Evolutionary conservation across 2,888 invertebrate genomes (phyloP).

Genomic region (Mesopsocus fuscifrons): DNA sequence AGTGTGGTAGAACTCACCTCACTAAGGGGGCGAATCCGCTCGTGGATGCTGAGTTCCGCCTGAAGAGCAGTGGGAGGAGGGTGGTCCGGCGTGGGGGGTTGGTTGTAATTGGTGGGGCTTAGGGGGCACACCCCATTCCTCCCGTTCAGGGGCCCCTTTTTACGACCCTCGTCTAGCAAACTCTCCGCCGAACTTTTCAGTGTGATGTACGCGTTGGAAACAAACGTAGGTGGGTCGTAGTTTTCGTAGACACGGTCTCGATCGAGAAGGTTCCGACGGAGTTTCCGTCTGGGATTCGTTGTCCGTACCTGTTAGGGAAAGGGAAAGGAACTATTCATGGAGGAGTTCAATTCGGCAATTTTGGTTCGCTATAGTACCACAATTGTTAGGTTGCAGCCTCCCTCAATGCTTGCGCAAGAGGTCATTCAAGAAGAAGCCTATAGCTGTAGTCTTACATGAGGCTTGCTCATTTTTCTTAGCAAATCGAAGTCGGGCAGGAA

Average conservation of each 20-base stretch:
- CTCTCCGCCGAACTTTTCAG: slow-evolving; percentile 39
- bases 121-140: slow-evolving; percentile 33
- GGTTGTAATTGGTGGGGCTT: slow-evolving; percentile 76
- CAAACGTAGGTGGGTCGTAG: slow-evolving; percentile 33
- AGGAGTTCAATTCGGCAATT: no score
- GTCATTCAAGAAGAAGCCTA: no score
- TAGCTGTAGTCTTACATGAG: no score
- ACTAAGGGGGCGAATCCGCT: slow-evolving; percentile 72
- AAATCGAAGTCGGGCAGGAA: no score
- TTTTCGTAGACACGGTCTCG: slow-evolving; percentile 38
- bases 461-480: no score
- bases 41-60: slow-evolving; percentile 75
- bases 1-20: slow-evolving; percentile 81
- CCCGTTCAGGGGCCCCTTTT: slow-evolving; percentile 10
- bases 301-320: slow-evolving; percentile 40
- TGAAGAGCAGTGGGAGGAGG: slow-evolving; percentile 81
- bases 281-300: slow-evolving; percentile 50
- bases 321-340: no score
- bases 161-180: slow-evolving; percentile 31
- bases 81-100: slow-evolving; percentile 87
- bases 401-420: no score
- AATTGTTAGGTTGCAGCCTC: no score
- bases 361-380: no score
- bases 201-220: slow-evolving; percentile 32
- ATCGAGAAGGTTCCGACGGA: slow-evolving; percentile 33